Evolutionary conservation across 2,797 vertebrate genomes (phyloP).

Genomic region (Oreochromis grahami): DNA sequence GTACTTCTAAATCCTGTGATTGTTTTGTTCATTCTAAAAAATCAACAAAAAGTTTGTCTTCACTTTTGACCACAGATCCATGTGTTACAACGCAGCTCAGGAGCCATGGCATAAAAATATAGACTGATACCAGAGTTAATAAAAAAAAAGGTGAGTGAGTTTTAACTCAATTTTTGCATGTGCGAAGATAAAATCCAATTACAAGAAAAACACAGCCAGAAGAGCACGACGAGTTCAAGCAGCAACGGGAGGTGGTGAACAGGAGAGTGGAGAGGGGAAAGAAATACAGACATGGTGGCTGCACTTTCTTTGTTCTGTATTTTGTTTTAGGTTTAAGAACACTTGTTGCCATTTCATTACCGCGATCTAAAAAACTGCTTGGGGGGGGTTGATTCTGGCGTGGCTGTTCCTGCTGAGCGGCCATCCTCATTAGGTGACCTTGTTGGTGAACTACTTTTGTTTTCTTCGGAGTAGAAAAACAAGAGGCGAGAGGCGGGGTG

Average conservation of each 20-base stretch:
- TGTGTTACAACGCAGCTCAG: background rate
- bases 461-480: background rate
- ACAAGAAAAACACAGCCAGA: background rate
- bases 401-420: background rate
- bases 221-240: background rate
- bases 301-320: background rate
- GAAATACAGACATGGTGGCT: background rate
- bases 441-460: background rate
- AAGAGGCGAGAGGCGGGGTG: background rate
- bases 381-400: background rate
- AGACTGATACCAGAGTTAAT: background rate
- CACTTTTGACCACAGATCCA: background rate
- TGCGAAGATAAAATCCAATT: background rate
- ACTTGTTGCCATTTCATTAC: background rate
- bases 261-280: background rate
- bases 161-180: background rate
- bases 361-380: background rate
- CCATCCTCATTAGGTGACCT: background rate
- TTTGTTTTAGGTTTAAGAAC: background rate
- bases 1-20: background rate
- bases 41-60: background rate
- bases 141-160: background rate
- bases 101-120: background rate
- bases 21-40: background rate
- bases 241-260: background rate